Evolutionary conservation across 1,140 invertebrate genomes (phyloP).

Genomic region (Bursaphelenchus mucronatus): DNA sequence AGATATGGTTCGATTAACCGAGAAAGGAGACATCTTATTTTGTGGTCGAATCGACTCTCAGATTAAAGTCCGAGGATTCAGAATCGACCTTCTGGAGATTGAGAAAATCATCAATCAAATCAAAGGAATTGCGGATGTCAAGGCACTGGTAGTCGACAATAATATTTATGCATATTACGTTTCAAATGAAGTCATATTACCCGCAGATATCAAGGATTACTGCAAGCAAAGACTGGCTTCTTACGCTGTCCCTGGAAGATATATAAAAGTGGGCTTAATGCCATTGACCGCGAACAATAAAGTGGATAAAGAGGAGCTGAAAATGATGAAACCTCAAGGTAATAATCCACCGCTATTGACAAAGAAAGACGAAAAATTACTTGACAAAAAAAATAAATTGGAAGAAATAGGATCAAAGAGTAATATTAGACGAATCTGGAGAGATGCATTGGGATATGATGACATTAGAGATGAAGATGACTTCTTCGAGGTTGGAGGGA

Average conservation of each 20-base stretch:
- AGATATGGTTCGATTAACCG: conserved; percentile 13
- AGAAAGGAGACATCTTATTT: conserved; percentile 29
- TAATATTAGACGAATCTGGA: conserved; percentile 4
- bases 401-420: conserved; percentile 13
- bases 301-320: conserved; percentile 25
- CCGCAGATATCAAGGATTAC: not conserved
- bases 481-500: conserved; percentile 32
- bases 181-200: not conserved
- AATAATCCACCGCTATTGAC: not conserved
- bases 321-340: not conserved
- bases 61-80: conserved; percentile 34
- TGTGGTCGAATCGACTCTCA: conserved; percentile 27
- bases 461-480: conserved; percentile 20
- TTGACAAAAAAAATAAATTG: conserved; percentile 3
- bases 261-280: conserved; percentile 17
- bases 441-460: conserved; percentile 5
- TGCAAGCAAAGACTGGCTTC: conserved; percentile 23
- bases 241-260: conserved; percentile 18
- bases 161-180: conserved; percentile 20
- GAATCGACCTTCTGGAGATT: conserved; percentile 32
- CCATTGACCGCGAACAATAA: conserved; percentile 32
- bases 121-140: not conserved
- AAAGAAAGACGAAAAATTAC: not conserved
- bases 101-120: conserved; percentile 7
- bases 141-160: conserved; percentile 8